Base-by-base conservation (phyloP, 2,888 invertebrate species). In the Ormyrus rosae region DNA sequence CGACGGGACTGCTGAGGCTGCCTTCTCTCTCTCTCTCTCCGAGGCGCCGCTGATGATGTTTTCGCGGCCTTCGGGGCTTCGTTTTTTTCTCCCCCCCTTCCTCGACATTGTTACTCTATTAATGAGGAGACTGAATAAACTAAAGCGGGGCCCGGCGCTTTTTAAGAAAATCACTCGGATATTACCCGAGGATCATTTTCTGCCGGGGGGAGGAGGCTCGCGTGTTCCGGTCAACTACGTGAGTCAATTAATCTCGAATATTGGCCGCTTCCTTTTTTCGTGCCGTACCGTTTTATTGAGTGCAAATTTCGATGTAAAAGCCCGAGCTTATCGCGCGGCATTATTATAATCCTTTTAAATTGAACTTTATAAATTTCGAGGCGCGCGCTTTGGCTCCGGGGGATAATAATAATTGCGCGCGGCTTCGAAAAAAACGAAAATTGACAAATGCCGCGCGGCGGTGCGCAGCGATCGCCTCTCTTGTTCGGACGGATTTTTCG, bases 51-150 rank as follows among this genome's bases (percentile, higher is more conserved):
- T 75, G 67, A 71, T 75, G 70, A 75, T 75, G 67, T 55, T 70
- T 55, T 74, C 70, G 73, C 78, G 74, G 68, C 72, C 77, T 63
- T 69, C 81, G 45, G 61, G 5, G 8, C 34, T 7, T 6, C 51
- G 34, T 55, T 73, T 55, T 72, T 61, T 61, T 50, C 10, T 63
- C 48, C 19, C 0, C n/a, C 11, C 34, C 67, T 45, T 11, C 11
- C 60, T 55, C 19, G 11, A 71, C 72, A 69, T 76, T 82, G 79
- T 79, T 82, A 46, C 79, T 73, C 82, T 79, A 79, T 82, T 81
- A 81, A 81, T 76, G 72, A 76, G 78, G 19, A 4, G 73, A 74
- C 65, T 61, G 70, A 71, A 75, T 75, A 71, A 60, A 71, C 53
- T 68, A 68, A 61, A 71, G 7, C 55, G 80, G 53, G 2, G 45